These are phyloP conservation scores for Drosophila borborema DNA, from an alignment of 2,888 invertebrate species.

Conservation along the genomic window DNA sequence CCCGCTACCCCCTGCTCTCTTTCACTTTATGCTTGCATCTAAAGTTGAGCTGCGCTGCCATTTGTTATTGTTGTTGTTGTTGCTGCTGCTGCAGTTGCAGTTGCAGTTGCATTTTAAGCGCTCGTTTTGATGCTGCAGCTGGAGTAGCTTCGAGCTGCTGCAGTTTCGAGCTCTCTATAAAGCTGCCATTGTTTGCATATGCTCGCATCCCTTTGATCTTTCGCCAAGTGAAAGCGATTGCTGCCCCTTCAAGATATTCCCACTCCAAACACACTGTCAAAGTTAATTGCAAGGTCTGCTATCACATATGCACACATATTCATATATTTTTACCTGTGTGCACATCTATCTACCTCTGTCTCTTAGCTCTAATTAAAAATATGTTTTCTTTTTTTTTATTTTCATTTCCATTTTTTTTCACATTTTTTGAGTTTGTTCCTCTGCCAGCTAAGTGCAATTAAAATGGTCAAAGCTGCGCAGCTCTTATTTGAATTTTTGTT, in stretches of 20 bases:
- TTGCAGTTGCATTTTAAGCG: slow-evolving; percentile 66
- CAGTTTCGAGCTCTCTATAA: slow-evolving; percentile 50
- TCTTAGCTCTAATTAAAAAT: slow-evolving; percentile 68
- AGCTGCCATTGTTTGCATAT: slow-evolving; percentile 72
- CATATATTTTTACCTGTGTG: not conserved
- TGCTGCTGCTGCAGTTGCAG: not conserved
- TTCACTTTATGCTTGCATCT: slow-evolving; percentile 47
- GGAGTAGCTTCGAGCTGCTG: slow-evolving; percentile 38
- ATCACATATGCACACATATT: slow-evolving; percentile 17
- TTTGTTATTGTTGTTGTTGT: slow-evolving; percentile 65
- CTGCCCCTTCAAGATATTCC: slow-evolving; percentile 45
- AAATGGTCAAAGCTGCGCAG: slow-evolving; percentile 47
- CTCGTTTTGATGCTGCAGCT: slow-evolving; percentile 20
- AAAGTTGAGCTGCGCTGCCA: slow-evolving; percentile 59
- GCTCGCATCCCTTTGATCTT: slow-evolving; percentile 73
- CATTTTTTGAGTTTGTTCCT: slow-evolving; percentile 7
- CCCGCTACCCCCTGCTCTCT: not conserved
- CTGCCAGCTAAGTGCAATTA: slow-evolving; percentile 54
- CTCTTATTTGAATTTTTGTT: not conserved
- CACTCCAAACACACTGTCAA: slow-evolving; percentile 51
- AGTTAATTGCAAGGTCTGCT: slow-evolving; percentile 72
- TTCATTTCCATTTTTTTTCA: slow-evolving; percentile 19
- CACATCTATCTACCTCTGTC: not conserved
- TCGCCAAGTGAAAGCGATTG: slow-evolving; percentile 78
- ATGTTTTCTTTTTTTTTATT: slow-evolving; percentile 13